Evolutionary conservation across 2,888 invertebrate genomes (phyloP).

Genomic region (Nephrotoma flavescens): DNA sequence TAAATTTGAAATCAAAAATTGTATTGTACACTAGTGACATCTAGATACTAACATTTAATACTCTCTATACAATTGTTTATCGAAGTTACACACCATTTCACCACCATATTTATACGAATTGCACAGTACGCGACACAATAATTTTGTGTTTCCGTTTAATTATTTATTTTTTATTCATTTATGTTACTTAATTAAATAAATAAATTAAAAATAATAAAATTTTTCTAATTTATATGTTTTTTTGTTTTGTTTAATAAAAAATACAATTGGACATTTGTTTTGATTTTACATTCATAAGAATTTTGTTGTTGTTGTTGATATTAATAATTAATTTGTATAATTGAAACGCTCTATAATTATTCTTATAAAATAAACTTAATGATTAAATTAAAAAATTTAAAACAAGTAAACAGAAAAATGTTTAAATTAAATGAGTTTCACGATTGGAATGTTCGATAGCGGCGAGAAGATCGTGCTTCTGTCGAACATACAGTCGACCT

Average conservation of each 20-base stretch:
- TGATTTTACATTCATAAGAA: not conserved
- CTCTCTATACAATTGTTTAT: not conserved
- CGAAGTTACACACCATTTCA: not conserved
- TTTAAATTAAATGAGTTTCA: conserved; percentile 40
- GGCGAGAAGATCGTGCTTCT: conserved; percentile 78
- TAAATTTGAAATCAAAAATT: not conserved
- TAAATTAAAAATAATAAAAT: not conserved
- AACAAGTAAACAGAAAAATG: not conserved
- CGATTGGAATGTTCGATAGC: conserved; percentile 79
- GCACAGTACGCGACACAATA: not conserved
- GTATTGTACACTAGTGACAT: not conserved
- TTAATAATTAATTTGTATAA: not conserved
- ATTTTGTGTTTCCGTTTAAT: not conserved
- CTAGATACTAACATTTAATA: not conserved
- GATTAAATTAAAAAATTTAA: not conserved
- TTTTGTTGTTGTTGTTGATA: not conserved
- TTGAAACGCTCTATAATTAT: not conserved
- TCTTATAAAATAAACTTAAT: not conserved
- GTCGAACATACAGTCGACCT: conserved; percentile 81
- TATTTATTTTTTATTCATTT: not conserved
- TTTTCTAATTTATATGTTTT: not conserved
- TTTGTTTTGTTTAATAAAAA: not conserved
- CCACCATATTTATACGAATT: not conserved
- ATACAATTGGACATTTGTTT: not conserved
- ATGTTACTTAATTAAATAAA: not conserved